Evolutionary conservation across 1,140 invertebrate genomes (phyloP).

Genomic region (Drosophila arawakana): DNA sequence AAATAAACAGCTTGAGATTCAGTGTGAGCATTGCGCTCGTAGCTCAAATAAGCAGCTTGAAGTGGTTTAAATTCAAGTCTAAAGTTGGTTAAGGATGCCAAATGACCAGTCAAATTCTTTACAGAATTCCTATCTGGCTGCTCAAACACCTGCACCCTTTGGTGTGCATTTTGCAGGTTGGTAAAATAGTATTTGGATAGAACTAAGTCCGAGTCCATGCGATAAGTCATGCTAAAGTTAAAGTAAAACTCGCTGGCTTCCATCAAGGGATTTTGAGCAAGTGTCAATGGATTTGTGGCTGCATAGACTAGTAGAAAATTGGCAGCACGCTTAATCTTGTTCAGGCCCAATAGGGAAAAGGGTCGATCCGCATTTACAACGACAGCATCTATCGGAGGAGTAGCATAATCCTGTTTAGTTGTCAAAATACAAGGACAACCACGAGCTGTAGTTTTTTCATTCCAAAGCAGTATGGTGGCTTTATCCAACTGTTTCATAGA

Average conservation of each 20-base stretch:
- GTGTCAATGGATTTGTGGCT: conserved; percentile 23
- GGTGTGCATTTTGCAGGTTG: background rate
- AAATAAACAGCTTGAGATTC: conserved; percentile 35
- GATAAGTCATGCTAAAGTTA: conserved; percentile 67
- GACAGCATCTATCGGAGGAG: conserved; percentile 48
- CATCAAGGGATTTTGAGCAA: background rate
- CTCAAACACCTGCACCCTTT: conserved; percentile 20
- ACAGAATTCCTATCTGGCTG: background rate
- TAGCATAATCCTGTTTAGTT: background rate
- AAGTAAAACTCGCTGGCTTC: conserved; percentile 19
- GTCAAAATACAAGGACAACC: conserved; percentile 40
- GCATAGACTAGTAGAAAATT: conserved; percentile 48
- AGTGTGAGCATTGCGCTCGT: conserved; percentile 33
- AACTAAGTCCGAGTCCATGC: conserved; percentile 55
- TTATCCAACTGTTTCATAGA: too few relatives aligned
- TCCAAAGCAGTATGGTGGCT: conserved; percentile 27
- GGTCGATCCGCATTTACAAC: conserved; percentile 56
- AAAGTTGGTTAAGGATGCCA: background rate
- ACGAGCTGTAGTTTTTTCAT: background rate
- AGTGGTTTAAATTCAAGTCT: conserved; percentile 9
- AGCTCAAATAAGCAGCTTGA: conserved; percentile 31
- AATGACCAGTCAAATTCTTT: conserved; percentile 3
- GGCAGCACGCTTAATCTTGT: background rate
- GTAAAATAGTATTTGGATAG: conserved; percentile 56
- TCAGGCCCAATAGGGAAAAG: conserved; percentile 32